These are phyloP conservation scores for Nansenia antarctica DNA, from an alignment of 2,113 vertebrate species.

Conservation along the genomic window DNA sequence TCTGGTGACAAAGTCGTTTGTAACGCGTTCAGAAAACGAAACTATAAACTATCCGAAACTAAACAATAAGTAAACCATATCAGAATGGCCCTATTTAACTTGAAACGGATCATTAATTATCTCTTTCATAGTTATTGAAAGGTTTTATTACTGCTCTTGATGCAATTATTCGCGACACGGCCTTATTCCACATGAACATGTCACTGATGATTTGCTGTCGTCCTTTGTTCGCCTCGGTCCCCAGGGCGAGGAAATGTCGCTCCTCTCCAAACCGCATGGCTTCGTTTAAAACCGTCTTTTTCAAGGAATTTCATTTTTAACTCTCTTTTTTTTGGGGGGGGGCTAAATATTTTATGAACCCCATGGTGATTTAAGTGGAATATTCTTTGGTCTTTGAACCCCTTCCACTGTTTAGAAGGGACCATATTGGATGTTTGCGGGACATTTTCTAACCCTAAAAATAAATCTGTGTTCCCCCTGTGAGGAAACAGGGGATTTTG, in stretches of 20 bases:
- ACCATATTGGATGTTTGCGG: conserved; percentile 18
- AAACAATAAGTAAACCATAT: too few relatives aligned
- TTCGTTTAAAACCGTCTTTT: conserved; percentile 1
- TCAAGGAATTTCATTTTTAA: conserved; percentile 7
- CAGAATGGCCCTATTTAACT: too few relatives aligned
- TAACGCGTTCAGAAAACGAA: too few relatives aligned
- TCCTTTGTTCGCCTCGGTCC: conserved; percentile 11
- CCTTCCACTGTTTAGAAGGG: conserved; percentile 30
- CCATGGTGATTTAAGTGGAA: conserved; percentile 17
- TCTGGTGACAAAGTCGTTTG: too few relatives aligned
- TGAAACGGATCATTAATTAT: too few relatives aligned
- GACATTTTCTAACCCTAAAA: conserved; percentile 15
- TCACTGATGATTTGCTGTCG: conserved; percentile 12
- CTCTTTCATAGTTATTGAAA: too few relatives aligned
- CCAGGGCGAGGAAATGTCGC: conserved; percentile 10
- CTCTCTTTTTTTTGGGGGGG: conserved; percentile 3
- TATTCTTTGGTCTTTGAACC: conserved; percentile 17
- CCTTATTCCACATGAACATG: not conserved
- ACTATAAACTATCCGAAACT: not conserved
- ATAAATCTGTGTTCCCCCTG: conserved; percentile 13
- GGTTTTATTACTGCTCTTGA: too few relatives aligned
- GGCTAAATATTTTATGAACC: conserved; percentile 33
- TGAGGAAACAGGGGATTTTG: conserved; percentile 20
- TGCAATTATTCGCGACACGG: not conserved
- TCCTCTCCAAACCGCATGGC: not conserved